Evolutionary conservation across 2,113 vertebrate genomes (phyloP).

Genomic region (Cygnus buccinator): DNA sequence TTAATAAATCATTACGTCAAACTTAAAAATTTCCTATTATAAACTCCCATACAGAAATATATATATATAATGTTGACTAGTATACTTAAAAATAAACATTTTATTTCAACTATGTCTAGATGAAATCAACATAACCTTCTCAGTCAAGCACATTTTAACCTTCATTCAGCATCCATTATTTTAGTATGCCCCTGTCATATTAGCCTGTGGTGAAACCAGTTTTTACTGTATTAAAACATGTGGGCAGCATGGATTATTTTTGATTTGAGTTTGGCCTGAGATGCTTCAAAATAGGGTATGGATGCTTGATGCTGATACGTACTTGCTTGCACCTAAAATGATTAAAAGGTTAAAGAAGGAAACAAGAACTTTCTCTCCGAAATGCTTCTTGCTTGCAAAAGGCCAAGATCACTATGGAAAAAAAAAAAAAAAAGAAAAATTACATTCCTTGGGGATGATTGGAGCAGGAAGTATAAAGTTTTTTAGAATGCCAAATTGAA

Average conservation of each 20-base stretch:
- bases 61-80: not conserved
- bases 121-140: not conserved
- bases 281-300: not conserved
- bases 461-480: rapidly evolving
- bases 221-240: not conserved
- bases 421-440: not conserved
- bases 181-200: not conserved
- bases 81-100: not conserved
- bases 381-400: not conserved
- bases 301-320: not conserved
- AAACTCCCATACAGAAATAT: not conserved
- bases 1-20: not conserved
- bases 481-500: not conserved
- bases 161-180: not conserved
- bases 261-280: not conserved
- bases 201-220: not conserved
- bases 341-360: not conserved
- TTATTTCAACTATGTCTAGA: not conserved
- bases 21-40: not conserved
- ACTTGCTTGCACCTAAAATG: not conserved
- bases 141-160: not conserved
- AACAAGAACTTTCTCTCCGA: not conserved
- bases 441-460: not conserved
- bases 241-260: not conserved
- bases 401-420: not conserved